phyloP scores from a whole-genome alignment of 2,113 vertebrate genomes.

The Sebastes fasciatus region DNA sequence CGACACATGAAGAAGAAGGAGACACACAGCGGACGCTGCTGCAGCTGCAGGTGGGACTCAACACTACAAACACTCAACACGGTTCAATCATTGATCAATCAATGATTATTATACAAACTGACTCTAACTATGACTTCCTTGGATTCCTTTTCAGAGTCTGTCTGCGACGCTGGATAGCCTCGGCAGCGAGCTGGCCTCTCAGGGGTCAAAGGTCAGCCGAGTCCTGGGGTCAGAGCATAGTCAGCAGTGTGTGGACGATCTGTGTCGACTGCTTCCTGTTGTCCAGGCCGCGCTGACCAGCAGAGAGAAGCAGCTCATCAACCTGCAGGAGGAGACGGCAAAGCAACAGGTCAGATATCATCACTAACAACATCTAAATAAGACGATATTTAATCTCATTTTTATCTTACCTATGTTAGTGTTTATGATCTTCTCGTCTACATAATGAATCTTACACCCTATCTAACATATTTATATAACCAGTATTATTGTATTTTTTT shows the following conservation, averaged over 20 bases:
- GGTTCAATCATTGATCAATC: neutral
- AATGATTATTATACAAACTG: no score
- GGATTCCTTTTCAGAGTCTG: constrained; percentile 81
- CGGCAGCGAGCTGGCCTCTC: constrained; percentile 80
- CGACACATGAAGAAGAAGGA: constrained; percentile 78
- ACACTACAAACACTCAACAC: neutral
- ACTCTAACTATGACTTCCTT: no score
- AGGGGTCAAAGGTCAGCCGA: constrained; percentile 82
- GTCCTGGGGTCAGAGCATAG: constrained; percentile 66
- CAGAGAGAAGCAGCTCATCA: constrained; percentile 83
- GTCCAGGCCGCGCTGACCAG: constrained; percentile 75
- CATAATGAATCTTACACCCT: neutral
- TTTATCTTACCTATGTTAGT: neutral
- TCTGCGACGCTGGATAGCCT: constrained; percentile 85
- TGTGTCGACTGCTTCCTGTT: constrained; percentile 79
- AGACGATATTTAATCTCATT: neutral
- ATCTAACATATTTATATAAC: neutral
- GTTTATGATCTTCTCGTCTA: neutral
- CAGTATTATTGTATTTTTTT: neutral
- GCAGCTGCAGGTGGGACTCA: constrained; percentile 65
- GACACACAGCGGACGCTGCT: constrained; percentile 77
- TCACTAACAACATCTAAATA: neutral
- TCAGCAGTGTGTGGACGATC: constrained; percentile 80
- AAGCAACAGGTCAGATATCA: constrained; percentile 81
- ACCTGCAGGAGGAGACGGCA: constrained; percentile 79